These are phyloP conservation scores for Oophaga pumilio DNA, from an alignment of 2,113 vertebrate species.

Conservation along the genomic window DNA sequence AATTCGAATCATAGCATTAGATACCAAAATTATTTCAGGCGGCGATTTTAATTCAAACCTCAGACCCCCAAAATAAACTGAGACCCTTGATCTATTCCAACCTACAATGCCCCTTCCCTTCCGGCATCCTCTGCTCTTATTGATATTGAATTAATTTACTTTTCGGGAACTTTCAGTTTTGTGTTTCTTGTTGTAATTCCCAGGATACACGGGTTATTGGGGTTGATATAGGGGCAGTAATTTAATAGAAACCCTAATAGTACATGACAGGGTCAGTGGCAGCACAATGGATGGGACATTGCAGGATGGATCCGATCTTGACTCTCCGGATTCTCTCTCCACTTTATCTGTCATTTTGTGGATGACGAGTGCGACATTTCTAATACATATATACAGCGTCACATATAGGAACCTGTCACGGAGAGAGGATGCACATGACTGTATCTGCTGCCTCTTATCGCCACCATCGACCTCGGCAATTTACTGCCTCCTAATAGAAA, in stretches of 20 bases:
- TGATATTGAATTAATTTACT: slow-evolving; percentile 26
- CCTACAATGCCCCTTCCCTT: too few species aligned
- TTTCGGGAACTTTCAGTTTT: slow-evolving; percentile 19
- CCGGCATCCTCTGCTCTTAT: not conserved
- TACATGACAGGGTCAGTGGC: slow-evolving; percentile 3
- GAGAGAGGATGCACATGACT: not conserved
- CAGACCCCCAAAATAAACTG: too few species aligned
- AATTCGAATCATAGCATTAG: too few species aligned
- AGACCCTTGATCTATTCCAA: too few species aligned
- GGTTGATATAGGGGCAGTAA: not conserved
- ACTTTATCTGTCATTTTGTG: slow-evolving; percentile 3
- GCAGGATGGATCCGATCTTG: not conserved
- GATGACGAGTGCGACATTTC: not conserved
- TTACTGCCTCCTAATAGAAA: slow-evolving; percentile 6
- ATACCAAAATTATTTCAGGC: too few species aligned
- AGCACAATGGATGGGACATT: slow-evolving; percentile 28
- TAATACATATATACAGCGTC: not conserved
- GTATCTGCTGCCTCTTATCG: slow-evolving; percentile 7
- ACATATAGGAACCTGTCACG: not conserved
- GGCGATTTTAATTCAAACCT: too few species aligned
- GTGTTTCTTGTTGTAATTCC: slow-evolving; percentile 14
- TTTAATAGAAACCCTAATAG: slow-evolving; percentile 30
- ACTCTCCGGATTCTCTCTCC: not conserved
- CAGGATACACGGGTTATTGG: not conserved
- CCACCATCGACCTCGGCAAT: not conserved